Conservation (phyloP, 1,140 invertebrate species). For the Coboldia fuscipes region DNA sequence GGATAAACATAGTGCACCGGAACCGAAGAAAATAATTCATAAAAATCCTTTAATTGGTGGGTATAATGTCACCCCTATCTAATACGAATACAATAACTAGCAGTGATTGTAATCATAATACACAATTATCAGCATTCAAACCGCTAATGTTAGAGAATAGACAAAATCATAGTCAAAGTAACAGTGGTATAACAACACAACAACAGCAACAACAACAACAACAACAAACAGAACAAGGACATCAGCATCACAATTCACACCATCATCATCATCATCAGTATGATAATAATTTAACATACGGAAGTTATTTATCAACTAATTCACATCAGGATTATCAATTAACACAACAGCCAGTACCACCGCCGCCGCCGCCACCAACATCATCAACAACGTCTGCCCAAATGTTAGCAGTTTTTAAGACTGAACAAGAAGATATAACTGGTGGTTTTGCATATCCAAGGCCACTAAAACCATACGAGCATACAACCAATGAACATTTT, state of each 20-base stretch:
- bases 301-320: neutral
- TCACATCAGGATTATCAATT: neutral
- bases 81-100: neutral
- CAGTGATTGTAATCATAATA: neutral
- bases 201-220: neutral
- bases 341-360: neutral
- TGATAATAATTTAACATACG: neutral
- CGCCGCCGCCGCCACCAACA: no score
- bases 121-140: slow-evolving; percentile 1
- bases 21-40: no score
- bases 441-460: neutral
- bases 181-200: no score
- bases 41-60: no score
- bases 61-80: slow-evolving; percentile 1
- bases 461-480: slow-evolving; percentile 1
- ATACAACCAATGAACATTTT: neutral
- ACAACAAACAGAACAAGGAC: neutral
- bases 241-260: neutral
- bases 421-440: neutral
- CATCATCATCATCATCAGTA: neutral
- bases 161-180: no score
- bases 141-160: slow-evolving; percentile 1
- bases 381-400: no score
- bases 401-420: neutral
- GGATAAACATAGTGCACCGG: no score